These are phyloP conservation scores for Tenthredo mesomela DNA, from an alignment of 2,888 invertebrate genomes.

Conservation along the genomic window DNA sequence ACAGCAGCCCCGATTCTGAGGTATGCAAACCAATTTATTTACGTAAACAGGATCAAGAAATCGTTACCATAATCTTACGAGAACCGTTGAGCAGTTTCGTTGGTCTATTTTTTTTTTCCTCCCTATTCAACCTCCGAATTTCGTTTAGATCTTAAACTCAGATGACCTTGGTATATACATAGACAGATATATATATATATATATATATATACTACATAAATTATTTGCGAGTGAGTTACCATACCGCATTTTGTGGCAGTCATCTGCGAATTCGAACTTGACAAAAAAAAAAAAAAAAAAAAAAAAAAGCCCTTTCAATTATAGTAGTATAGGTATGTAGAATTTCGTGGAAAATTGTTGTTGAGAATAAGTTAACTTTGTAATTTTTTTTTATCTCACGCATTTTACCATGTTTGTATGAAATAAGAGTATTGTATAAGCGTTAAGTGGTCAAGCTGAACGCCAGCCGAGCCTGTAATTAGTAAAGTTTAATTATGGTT, in stretches of 20 bases:
- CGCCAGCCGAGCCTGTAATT: background rate
- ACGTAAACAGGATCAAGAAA: constrained; percentile 38
- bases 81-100: constrained; percentile 21
- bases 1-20: constrained; percentile 16
- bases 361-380: background rate
- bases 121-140: background rate
- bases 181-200: too few relatives aligned
- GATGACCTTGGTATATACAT: constrained; percentile 10
- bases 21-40: constrained; percentile 50
- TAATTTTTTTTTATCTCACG: background rate
- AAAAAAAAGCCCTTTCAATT: background rate
- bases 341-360: background rate
- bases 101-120: constrained; percentile 35
- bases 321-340: background rate
- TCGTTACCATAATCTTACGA: constrained; percentile 39
- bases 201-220: too few relatives aligned
- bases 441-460: constrained; percentile 8
- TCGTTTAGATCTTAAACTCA: constrained; percentile 24
- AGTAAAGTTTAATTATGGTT: constrained; percentile 30
- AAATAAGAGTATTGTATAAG: background rate
- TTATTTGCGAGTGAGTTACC: background rate
- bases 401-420: background rate
- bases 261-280: background rate
- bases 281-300: background rate
- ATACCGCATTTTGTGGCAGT: background rate